Evolutionary conservation across 2,113 vertebrate species (phyloP), one percentile per base, ranked within the genome.

Genomic region (Sula dactylatra): DNA sequence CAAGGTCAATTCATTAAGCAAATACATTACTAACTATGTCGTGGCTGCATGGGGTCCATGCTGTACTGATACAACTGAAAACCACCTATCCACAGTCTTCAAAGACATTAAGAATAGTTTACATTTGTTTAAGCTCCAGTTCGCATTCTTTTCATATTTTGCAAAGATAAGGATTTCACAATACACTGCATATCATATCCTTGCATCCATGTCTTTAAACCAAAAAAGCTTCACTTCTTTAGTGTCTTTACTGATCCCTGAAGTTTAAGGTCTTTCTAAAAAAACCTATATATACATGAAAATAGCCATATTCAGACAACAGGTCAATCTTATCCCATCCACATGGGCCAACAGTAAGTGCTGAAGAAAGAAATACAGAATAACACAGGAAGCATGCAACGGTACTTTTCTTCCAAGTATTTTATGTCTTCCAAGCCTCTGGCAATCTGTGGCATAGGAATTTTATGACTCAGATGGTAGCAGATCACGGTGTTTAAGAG

Each of bases 401-500:
- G 21, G 17, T 64, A 49, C 18, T 90, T 94, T 92, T 95, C 59
- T 92, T 86, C 93, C 82, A 86, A 88, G 71, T 92, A 66, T 54
- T 76, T 86, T 82, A 32, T 54, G 40, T 65, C 40, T 49, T 92
- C 45, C 91, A 65, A 58, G 44, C 36, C 61, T 44, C 82, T 83
- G 71, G 67, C 59, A 56, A 73, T 73, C 31, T 62, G 45, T 86
- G 82, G 66, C 58, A 83, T 32, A 94, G 79, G 91, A 92, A 95
- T 95, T 92, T 94, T 93, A 93, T 96, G 91, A 92, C 79, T 95
- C 82, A 86, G 65, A 90, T 79, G 14, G 49, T 47, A 36, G 66
- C 17, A 88, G 58, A 92, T 88, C 34, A 36, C 47, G 59, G 52
- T 9, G 44, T 70, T 93, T 56, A 76, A 86, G 42, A 64, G 74